Evolutionary conservation across 2,113 vertebrate species (phyloP), one percentile per base, ranked within the genome.

Genomic region (Stigmatopora nigra): DNA sequence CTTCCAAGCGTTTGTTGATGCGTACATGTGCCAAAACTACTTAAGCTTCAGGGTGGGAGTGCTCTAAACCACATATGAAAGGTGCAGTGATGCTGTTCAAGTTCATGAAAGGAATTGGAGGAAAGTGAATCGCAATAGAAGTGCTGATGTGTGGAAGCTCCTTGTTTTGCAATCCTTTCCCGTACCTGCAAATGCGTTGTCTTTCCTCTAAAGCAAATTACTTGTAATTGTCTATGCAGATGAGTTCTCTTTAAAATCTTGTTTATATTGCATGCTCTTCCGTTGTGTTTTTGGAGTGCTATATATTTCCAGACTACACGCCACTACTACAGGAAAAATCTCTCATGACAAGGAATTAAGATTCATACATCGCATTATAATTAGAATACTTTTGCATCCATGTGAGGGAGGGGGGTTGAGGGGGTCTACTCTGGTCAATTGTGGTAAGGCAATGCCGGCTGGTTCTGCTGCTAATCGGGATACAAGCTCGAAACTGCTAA

Each of bases 1-100:
- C 84, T 83, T 68, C 81, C 79, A 87, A 85, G 88, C 84, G 61
- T 82, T 73, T n/a, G 64, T 79, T 66, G 68, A 79, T 79, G 69
- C 64, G 79, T 78, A 62, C 81, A 49, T 78, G 77, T 82, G 77
- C 76, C 47, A 60, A 56, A 35, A 62, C 46, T 46, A 64, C 72
- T 70, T 68, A 76, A 83, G 82, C 52, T 64, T 35, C 60, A 64
- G 80, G 78, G 87, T 88, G 79, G 75, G n/a, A 78, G 86, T 82
- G 77, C 85, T 71, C 44, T 20, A 14, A 77, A 74, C 66, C 73
- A 80, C 82, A 69, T 75, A 45, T 65, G 62, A 64, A 67, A 46
- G 78, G 47, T 67, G 64, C 41, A 47, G 69, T 10, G 36, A 57
- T 0, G 58, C 66, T 17, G 64, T 74, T 68, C 53, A 61, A 61